phyloP scores from a whole-genome alignment of 2,797 vertebrate genomes.

The Hoplostethus mediterraneus region DNA sequence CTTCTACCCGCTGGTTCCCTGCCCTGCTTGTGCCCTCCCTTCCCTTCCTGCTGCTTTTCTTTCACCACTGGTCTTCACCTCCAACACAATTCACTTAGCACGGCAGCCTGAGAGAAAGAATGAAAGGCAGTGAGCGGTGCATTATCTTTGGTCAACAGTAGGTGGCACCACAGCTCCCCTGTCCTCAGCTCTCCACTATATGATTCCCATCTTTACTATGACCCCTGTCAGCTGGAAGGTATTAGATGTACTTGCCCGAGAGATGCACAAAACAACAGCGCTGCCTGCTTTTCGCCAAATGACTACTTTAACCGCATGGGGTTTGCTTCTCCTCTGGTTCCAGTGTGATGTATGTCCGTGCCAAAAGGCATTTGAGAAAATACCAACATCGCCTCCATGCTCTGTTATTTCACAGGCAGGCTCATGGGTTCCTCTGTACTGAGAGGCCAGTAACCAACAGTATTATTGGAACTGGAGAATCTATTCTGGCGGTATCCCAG shows the following conservation, averaged over 20 bases:
- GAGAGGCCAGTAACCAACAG: not conserved
- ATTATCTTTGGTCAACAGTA: slow-evolving; percentile 51
- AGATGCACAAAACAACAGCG: not conserved
- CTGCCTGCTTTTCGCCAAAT: not conserved
- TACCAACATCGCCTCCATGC: slow-evolving; percentile 11
- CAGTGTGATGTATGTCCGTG: no score
- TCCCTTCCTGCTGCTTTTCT: slow-evolving; percentile 27
- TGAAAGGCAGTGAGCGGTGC: not conserved
- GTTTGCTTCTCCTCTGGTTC: not conserved
- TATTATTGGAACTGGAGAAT: not conserved
- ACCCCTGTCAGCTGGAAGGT: not conserved
- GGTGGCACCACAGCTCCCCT: slow-evolving; percentile 51
- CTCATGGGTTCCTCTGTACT: not conserved
- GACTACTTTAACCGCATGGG: not conserved
- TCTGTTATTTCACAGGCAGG: slow-evolving; percentile 7
- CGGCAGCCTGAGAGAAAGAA: not conserved
- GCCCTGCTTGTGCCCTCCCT: not conserved
- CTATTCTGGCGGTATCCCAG: not conserved
- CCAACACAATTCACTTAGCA: not conserved
- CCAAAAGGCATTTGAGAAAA: slow-evolving; percentile 32
- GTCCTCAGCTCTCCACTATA: not conserved
- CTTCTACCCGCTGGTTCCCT: slow-evolving; percentile 27
- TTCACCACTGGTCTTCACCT: slow-evolving; percentile 33
- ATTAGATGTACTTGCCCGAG: not conserved
- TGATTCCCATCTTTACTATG: not conserved